These are phyloP conservation scores for Cynoglossus semilaevis DNA, from an alignment of 2,113 vertebrate genomes.

Conservation along the genomic window DNA sequence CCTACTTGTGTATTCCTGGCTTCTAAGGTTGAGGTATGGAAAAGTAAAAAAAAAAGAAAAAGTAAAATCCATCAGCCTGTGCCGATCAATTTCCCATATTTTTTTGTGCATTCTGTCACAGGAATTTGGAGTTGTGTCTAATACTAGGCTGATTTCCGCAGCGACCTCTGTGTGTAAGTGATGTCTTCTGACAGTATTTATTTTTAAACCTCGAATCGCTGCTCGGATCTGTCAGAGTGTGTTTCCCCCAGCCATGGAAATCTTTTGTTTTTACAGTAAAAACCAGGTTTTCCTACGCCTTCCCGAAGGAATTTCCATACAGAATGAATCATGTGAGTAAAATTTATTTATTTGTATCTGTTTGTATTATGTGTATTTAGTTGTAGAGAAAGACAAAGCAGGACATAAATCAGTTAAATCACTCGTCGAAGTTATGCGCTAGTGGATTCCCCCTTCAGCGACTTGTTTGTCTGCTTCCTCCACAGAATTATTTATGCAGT, in stretches of 20 bases:
- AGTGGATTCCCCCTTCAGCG: not conserved
- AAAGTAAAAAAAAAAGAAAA: not conserved
- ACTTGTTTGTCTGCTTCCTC: slow-evolving; percentile 27
- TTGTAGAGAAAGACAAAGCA: not conserved
- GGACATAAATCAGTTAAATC: not conserved
- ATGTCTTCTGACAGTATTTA: not conserved
- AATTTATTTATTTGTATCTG: fast-evolving
- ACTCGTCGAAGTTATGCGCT: not conserved
- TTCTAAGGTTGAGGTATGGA: slow-evolving; percentile 97
- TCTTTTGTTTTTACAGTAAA: slow-evolving; percentile 83
- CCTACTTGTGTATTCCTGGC: slow-evolving; percentile 99
- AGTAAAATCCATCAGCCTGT: not conserved
- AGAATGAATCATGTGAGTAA: slow-evolving; percentile 99
- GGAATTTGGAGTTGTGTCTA: slow-evolving; percentile 99
- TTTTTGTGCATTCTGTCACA: slow-evolving; percentile 43
- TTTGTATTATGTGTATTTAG: not conserved
- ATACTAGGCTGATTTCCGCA: slow-evolving; percentile 96
- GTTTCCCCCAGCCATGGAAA: not conserved
- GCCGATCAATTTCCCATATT: not conserved
- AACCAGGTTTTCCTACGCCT: slow-evolving; percentile 98
- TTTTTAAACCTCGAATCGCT: not conserved
- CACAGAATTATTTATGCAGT: slow-evolving; percentile 44
- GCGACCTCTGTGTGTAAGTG: slow-evolving; percentile 99
- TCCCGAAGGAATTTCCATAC: slow-evolving; percentile 98
- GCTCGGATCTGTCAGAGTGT: not conserved